phyloP scores from a whole-genome alignment of 2,888 invertebrate species.

The Palloptera scutellata region DNA sequence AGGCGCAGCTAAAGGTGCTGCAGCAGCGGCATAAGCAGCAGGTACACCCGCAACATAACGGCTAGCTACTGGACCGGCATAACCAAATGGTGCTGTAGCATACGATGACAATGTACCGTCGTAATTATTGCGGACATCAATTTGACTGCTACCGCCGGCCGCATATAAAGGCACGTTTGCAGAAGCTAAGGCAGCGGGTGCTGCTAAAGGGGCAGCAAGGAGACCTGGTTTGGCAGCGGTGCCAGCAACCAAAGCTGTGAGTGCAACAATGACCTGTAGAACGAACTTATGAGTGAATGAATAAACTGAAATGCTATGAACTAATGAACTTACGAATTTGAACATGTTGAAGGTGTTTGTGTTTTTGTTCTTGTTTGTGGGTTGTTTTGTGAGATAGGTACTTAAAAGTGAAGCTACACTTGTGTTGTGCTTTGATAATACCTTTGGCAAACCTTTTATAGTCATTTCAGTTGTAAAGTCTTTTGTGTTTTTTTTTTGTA shows the following conservation, averaged over 20 bases:
- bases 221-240: slow-evolving; percentile 49
- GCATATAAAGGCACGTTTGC: slow-evolving; percentile 65
- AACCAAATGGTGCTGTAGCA: slow-evolving; percentile 57
- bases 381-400: slow-evolving; percentile 25
- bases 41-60: slow-evolving; percentile 58
- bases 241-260: slow-evolving; percentile 50
- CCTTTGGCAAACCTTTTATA: slow-evolving; percentile 48
- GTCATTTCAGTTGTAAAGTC: slow-evolving; percentile 27
- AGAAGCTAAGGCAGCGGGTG: slow-evolving; percentile 58
- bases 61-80: slow-evolving; percentile 52
- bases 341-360: slow-evolving; percentile 47
- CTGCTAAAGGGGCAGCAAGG: slow-evolving; percentile 41
- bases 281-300: background rate
- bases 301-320: slow-evolving; percentile 20
- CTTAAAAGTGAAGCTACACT: slow-evolving; percentile 27
- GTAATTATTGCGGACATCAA: slow-evolving; percentile 58
- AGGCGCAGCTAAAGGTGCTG: slow-evolving; percentile 36
- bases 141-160: slow-evolving; percentile 56
- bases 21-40: slow-evolving; percentile 38
- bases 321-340: slow-evolving; percentile 56
- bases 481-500: background rate
- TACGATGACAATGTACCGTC: slow-evolving; percentile 58
- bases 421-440: slow-evolving; percentile 30
- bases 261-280: slow-evolving; percentile 46
- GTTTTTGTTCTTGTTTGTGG: slow-evolving; percentile 28